Percentiles rank a stretch among this genome's conserved stretches.
phyloP scores from a whole-genome alignment of 1,140 invertebrate species.

The Drosophila sulfurigaster region DNA sequence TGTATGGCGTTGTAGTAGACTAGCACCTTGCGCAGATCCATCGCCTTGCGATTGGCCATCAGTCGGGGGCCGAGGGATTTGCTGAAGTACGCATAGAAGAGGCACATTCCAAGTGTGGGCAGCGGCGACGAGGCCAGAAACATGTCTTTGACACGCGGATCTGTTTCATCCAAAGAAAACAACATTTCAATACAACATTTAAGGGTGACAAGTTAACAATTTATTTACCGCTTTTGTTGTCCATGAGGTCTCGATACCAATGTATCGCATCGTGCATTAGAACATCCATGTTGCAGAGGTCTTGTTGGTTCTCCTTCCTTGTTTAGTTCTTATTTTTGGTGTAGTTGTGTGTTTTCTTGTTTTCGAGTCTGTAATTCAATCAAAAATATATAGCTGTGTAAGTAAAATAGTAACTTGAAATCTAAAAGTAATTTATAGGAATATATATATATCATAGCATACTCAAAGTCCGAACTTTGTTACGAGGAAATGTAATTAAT shows the following conservation, averaged over 20 bases:
- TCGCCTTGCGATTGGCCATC: conserved; percentile 96
- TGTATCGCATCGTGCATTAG: conserved; percentile 88
- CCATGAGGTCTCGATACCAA: conserved; percentile 92
- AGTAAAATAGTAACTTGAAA: not conserved
- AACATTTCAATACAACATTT: not conserved
- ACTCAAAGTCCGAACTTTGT: not conserved
- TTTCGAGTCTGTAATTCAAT: not conserved
- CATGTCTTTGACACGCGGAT: conserved; percentile 95
- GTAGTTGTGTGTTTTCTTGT: not conserved
- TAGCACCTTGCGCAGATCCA: conserved; percentile 92
- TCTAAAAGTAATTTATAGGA: too few relatives aligned
- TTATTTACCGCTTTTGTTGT: conserved; percentile 91
- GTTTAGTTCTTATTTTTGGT: conserved; percentile 7
- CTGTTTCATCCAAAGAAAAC: conserved; percentile 85
- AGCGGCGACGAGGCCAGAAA: conserved; percentile 96
- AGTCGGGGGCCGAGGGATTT: conserved; percentile 93
- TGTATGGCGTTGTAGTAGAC: conserved; percentile 95
- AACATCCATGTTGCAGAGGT: conserved; percentile 64
- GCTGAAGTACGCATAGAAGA: conserved; percentile 94
- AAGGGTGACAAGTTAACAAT: not conserved
- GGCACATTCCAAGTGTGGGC: conserved; percentile 93
- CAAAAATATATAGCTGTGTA: not conserved
- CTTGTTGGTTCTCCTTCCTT: conserved; percentile 23
- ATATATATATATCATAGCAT: not conserved
- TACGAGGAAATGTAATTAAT: not conserved